Conservation (phyloP, 2,797 vertebrate species). For the Otolemur crassicaudatus region DNA sequence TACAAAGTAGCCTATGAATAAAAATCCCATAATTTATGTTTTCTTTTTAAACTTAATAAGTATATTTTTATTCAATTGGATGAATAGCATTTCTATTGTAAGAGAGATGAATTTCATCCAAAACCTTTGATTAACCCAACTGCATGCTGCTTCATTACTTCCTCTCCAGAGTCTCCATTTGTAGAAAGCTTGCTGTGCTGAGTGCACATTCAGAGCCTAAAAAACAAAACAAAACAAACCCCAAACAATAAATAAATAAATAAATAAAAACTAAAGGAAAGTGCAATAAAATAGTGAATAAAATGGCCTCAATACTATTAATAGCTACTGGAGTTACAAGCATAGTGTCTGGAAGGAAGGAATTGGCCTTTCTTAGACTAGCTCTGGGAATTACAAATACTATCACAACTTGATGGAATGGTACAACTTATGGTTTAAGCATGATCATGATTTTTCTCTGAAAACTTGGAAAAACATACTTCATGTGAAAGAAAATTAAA, state of each 20-base stretch:
- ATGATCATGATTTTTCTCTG: not conserved
- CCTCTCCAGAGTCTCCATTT: not conserved
- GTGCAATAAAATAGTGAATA: not conserved
- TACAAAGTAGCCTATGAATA: not conserved
- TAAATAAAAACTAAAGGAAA: not conserved
- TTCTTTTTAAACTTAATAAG: not conserved
- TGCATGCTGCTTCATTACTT: not conserved
- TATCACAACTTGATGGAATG: not conserved
- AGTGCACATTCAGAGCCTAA: not conserved
- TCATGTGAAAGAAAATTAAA: not conserved
- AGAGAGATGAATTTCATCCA: not conserved
- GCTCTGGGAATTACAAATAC: not conserved
- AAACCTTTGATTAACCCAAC: not conserved
- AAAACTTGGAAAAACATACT: not conserved
- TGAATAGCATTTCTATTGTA: not conserved
- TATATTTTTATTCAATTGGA: not conserved
- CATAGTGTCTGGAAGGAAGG: not conserved
- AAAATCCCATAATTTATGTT: not conserved
- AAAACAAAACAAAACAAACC: not conserved
- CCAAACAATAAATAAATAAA: not conserved
- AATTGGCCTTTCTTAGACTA: not conserved
- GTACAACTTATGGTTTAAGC: not conserved
- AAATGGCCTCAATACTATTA: not conserved
- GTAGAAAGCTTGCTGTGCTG: not conserved
- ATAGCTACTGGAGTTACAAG: not conserved